Evolutionary conservation across 2,797 vertebrate genomes (phyloP), one percentile per base, ranked within the genome.

Genomic region (Austrolebias charrua): DNA sequence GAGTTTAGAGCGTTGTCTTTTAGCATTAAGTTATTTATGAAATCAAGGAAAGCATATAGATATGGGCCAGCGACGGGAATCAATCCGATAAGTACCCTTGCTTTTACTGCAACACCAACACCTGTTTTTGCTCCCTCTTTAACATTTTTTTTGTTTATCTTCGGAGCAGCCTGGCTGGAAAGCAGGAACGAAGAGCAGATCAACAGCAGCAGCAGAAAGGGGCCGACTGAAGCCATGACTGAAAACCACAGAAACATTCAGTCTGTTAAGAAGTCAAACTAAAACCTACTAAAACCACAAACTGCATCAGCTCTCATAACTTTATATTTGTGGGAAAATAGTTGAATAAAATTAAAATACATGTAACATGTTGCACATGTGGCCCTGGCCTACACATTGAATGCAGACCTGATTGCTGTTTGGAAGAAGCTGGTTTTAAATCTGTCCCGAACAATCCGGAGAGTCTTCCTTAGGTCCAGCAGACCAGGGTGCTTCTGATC

Each of bases 161-260:
- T 15, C 28, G 8, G 6, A 1, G 55, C 9, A 18, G 19, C 4
- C 11, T 35, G 28, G 42, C 24, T 29, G 14, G 14, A 45, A 13
- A 45, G 20, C 13, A 31, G 8, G 24, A 45, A 8, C 19, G 19
- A 44, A 24, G 42, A 28, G 1, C 15, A 44, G 33, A 57, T 40
- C 42, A 45, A 11, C 55, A 57, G 42, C 42, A 57, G 14, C 14
- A 57, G 15, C 8, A 57, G 5, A 4, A 12, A 13, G 10, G 33
- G 33, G 4, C 24, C 24, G 13, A 42, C 15, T 13, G 40, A 57
- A 19, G 15, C 55, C 55, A 57, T 57, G 15, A 18, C 55, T 57
- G 24, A 45, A 16, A 44, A 43, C 29, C 24, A 57, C 76, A 50
- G 79, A 67, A 86, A 29, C 20, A n/a, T n/a, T n/a, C 46, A 11